These are phyloP conservation scores for Xiphias gladius DNA, from an alignment of 2,113 vertebrate species.

Conservation along the genomic window DNA sequence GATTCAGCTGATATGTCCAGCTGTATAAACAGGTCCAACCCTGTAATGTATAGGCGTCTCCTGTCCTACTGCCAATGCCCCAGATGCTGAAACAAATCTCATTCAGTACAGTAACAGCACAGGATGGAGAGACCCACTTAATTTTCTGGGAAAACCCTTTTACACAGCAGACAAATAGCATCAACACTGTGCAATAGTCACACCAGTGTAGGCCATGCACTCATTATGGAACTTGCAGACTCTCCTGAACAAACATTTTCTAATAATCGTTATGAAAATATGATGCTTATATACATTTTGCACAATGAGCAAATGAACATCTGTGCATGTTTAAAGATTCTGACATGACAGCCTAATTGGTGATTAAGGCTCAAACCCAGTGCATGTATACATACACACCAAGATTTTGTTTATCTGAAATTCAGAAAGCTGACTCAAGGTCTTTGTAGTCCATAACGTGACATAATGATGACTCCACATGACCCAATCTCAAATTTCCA, in stretches of 20 bases:
- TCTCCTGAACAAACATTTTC: background rate
- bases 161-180: conserved; percentile 57
- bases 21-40: background rate
- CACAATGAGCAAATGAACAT: background rate
- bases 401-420: conserved; percentile 36
- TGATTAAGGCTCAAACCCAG: background rate
- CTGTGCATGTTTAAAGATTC: background rate
- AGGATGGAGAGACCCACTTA: conserved; percentile 52
- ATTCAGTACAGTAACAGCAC: conserved; percentile 43
- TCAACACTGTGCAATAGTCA: conserved; percentile 12
- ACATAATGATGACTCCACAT: conserved; percentile 89
- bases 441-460: conserved; percentile 85
- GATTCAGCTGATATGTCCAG: background rate
- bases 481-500: conserved; percentile 91
- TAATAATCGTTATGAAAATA: background rate
- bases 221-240: background rate
- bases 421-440: conserved; percentile 85
- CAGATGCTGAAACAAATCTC: conserved; percentile 70
- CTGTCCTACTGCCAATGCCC: conserved; percentile 46
- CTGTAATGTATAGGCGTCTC: conserved; percentile 13
- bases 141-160: conserved; percentile 58
- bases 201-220: conserved; percentile 16
- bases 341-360: background rate
- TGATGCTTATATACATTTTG: background rate
- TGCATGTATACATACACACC: conserved; percentile 23